Percentiles rank a stretch among this genome's conserved stretches.
Conservation (phyloP, 2,113 vertebrate genomes). For the Rhea pennata region DNA sequence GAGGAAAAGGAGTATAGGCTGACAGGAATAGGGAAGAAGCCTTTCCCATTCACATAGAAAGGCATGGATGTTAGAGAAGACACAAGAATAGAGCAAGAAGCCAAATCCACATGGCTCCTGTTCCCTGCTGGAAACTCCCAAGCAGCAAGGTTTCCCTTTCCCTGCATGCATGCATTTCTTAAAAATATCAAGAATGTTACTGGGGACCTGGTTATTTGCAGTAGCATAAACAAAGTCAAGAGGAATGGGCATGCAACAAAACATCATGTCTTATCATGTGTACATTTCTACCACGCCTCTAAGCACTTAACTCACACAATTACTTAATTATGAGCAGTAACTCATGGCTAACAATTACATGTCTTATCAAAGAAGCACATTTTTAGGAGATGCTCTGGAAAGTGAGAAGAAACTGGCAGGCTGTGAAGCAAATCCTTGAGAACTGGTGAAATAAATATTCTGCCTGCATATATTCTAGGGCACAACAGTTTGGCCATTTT, state of each 20-base stretch:
- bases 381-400: neutral
- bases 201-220: accelerated
- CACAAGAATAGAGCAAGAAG: neutral
- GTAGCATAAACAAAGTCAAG: neutral
- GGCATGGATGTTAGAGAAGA: accelerated
- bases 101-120: neutral
- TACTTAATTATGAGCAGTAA: slow-evolving; percentile 1
- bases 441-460: neutral
- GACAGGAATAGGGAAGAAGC: neutral
- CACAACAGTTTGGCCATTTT: neutral
- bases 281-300: neutral
- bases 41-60: neutral
- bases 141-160: neutral
- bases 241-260: neutral
- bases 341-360: slow-evolving; percentile 1
- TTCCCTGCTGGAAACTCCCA: no score
- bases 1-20: neutral
- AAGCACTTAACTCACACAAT: slow-evolving; percentile 22
- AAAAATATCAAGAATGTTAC: accelerated
- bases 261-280: neutral
- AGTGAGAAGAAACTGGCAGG: neutral
- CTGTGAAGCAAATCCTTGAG: neutral
- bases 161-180: neutral
- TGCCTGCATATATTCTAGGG: neutral
- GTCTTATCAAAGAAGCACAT: slow-evolving; percentile 24